phyloP scores from a whole-genome alignment of 2,797 vertebrate species.

The Gobionotothen gibberifrons region DNA sequence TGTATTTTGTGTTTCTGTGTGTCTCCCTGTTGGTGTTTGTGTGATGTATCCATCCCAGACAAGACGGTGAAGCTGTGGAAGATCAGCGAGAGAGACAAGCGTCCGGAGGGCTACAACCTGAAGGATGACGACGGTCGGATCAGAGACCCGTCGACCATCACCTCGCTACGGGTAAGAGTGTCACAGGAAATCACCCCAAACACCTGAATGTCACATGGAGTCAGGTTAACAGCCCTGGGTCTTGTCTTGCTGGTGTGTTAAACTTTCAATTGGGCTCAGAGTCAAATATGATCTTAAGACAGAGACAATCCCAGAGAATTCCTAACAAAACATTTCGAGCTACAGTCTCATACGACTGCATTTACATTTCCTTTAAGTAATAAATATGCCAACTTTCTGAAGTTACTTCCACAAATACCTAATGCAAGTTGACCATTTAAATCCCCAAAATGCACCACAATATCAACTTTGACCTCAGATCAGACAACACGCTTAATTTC shows the following conservation, averaged over 20 bases:
- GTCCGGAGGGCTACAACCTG: slow-evolving; percentile 97
- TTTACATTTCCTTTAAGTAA: too few species aligned
- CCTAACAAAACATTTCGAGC: neutral
- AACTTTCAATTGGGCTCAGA: neutral
- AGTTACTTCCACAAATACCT: too few species aligned
- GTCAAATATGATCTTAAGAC: neutral
- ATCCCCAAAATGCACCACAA: too few species aligned
- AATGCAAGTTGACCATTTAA: too few species aligned
- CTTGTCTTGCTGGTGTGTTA: neutral
- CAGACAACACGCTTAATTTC: too few species aligned
- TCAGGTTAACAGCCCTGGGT: neutral
- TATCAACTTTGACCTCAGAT: too few species aligned
- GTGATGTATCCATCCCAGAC: slow-evolving; percentile 68
- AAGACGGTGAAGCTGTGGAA: slow-evolving; percentile 99
- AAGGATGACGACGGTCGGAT: slow-evolving; percentile 97
- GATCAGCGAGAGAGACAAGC: slow-evolving; percentile 97
- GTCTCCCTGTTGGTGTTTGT: neutral
- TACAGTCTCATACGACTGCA: too few species aligned
- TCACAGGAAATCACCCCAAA: slow-evolving; percentile 13
- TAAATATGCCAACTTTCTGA: too few species aligned
- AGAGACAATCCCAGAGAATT: neutral
- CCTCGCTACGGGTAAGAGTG: slow-evolving; percentile 89
- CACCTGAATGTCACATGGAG: slow-evolving; percentile 5
- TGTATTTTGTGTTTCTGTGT: slow-evolving; percentile 38
- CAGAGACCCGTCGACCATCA: slow-evolving; percentile 95